Evolutionary conservation across 2,797 vertebrate genomes (phyloP).

Genomic region (Siniperca undulata): DNA sequence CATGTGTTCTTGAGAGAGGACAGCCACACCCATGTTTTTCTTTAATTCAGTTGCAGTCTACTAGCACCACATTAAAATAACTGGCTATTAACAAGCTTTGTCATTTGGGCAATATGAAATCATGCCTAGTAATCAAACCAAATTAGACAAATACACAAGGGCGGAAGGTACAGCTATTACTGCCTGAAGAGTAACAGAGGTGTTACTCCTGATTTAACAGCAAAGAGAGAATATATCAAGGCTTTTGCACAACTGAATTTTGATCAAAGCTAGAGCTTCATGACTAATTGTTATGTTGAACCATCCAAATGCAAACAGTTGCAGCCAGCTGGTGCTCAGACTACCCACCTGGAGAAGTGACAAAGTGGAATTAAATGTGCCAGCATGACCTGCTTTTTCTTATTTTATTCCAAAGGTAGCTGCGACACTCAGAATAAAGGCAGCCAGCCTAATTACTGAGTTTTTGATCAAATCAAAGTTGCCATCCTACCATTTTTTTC

Average conservation of each 20-base stretch:
- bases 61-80: constrained; percentile 28
- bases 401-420: constrained; percentile 36
- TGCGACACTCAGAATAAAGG: constrained; percentile 28
- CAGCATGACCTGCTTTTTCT: constrained; percentile 34
- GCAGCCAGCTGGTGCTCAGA: constrained; percentile 34
- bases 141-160: constrained; percentile 40
- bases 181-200: constrained; percentile 20
- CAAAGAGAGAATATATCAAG: constrained; percentile 4
- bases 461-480: constrained; percentile 50
- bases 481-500: not conserved
- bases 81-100: constrained; percentile 23
- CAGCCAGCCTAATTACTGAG: constrained; percentile 32
- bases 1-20: constrained; percentile 18
- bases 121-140: constrained; percentile 26
- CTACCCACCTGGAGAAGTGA: constrained; percentile 50
- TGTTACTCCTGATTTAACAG: constrained; percentile 30
- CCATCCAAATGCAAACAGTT: constrained; percentile 36
- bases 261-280: constrained; percentile 23
- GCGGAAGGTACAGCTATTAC: constrained; percentile 18
- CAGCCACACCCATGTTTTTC: not conserved
- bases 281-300: constrained; percentile 48
- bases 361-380: constrained; percentile 49
- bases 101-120: constrained; percentile 23
- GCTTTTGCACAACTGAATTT: constrained; percentile 24
- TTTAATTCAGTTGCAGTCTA: constrained; percentile 21